Percentiles rank a stretch among this genome's conserved stretches.
Evolutionary conservation across 2,797 vertebrate species (phyloP).

Genomic region (Rhadinocentrus ornatus): DNA sequence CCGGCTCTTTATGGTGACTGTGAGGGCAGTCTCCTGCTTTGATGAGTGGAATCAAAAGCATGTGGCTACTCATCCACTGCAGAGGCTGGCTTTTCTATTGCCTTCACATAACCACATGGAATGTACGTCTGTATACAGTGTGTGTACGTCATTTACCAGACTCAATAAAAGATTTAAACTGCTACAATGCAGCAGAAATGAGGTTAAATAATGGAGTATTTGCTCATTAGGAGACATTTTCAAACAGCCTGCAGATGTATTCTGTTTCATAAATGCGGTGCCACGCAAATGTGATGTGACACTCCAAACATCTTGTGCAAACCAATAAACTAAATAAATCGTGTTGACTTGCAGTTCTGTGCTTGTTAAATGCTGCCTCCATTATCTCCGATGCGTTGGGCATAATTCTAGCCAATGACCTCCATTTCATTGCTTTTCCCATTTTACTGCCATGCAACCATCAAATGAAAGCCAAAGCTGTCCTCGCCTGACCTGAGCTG

Average conservation of each 20-base stretch:
- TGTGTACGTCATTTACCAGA: background rate
- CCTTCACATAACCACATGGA: constrained; percentile 46
- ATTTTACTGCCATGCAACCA: constrained; percentile 3
- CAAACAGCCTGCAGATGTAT: constrained; percentile 41
- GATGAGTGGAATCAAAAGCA: constrained; percentile 68
- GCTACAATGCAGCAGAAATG: constrained; percentile 14
- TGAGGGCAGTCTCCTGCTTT: constrained; percentile 54
- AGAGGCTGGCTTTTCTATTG: constrained; percentile 58
- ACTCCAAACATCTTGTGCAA: constrained; percentile 24
- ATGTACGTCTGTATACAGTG: constrained; percentile 10
- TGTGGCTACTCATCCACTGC: constrained; percentile 53
- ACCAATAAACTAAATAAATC: constrained; percentile 22
- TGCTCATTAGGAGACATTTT: constrained; percentile 40
- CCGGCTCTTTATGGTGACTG: constrained; percentile 51
- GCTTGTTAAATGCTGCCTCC: constrained; percentile 4
- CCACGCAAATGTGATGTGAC: constrained; percentile 31
- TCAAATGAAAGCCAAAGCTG: constrained; percentile 29
- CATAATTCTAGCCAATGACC: constrained; percentile 20
- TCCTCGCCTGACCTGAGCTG: constrained; percentile 50
- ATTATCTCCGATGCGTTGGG: background rate
- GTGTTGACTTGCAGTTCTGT: background rate
- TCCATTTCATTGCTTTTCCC: constrained; percentile 2
- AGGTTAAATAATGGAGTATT: constrained; percentile 12
- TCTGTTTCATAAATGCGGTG: constrained; percentile 39
- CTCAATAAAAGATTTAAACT: constrained; percentile 7